Percentiles rank a stretch among this genome's conserved stretches.
Conservation (phyloP, 2,888 invertebrate species). For the Tetragonula carbonaria region DNA sequence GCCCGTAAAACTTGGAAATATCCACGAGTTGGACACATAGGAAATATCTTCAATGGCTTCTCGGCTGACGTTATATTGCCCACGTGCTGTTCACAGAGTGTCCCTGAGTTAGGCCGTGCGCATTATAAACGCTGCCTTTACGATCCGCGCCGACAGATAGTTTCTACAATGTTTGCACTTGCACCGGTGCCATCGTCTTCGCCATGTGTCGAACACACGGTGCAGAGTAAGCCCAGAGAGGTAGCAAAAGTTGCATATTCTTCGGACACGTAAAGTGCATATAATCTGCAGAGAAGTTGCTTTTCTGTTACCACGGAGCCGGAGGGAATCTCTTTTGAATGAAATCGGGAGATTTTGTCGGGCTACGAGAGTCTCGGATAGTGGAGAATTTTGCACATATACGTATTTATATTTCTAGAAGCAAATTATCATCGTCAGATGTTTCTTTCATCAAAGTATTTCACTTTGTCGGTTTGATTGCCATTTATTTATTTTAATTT, state of each 20-base stretch:
- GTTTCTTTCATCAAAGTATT: too few relatives aligned
- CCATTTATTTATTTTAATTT: too few relatives aligned
- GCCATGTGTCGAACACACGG: conserved; percentile 77
- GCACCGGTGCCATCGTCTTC: conserved; percentile 60
- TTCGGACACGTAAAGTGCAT: not conserved
- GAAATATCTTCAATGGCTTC: conserved; percentile 47
- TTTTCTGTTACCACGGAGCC: too few relatives aligned
- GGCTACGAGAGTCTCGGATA: too few relatives aligned
- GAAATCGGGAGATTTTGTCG: too few relatives aligned
- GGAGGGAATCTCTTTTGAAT: too few relatives aligned
- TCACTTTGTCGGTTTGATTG: too few relatives aligned
- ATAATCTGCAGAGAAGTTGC: too few relatives aligned
- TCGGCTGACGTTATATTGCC: conserved; percentile 42
- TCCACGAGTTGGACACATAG: conserved; percentile 9
- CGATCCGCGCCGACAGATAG: conserved; percentile 67
- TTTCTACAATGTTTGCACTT: conserved; percentile 68
- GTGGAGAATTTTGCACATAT: too few relatives aligned
- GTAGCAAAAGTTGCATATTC: conserved; percentile 6
- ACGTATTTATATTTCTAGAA: too few relatives aligned
- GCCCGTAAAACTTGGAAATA: conserved; percentile 41
- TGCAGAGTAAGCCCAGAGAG: conserved; percentile 14
- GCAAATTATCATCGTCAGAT: too few relatives aligned
- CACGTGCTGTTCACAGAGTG: conserved; percentile 49
- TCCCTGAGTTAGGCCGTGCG: conserved; percentile 43
- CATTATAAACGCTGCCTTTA: conserved; percentile 67